Base-by-base conservation (phyloP, 1,140 invertebrate species). In the Nasonia vitripennis region DNA sequence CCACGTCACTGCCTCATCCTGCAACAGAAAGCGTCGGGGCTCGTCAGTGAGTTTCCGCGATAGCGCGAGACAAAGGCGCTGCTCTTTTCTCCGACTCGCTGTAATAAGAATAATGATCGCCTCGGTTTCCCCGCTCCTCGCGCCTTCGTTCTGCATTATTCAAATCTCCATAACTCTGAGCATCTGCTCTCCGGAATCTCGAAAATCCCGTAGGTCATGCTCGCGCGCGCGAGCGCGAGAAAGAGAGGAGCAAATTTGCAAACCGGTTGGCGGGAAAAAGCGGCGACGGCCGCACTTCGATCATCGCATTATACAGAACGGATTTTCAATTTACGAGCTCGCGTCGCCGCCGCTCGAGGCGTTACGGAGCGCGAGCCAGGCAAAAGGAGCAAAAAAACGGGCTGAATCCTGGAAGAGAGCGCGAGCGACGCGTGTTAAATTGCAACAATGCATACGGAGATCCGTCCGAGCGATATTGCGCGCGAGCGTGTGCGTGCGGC, bases 1-100 rank as follows among this genome's bases (percentile, higher is more conserved):
- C 87, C 89, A 89, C 81, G 83, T 93, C 92, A 93, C 86, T 89
- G 89, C 92, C 55, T 62, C 55, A 92, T 93, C 85, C 92, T 93
- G 89, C 70, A 93, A 93, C 89, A 91, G 83, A 89, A 89, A 78
- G 85, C 81, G 81, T 79, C 78, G 87, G 87, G 84, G 80, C 80
- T 14, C 17, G 55, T 10, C 34, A 37, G 4, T 6, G 34, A 37
- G 34, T 27, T 27, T 27, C 27, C 27, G 27, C 27, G 27, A 27
- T 27, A 27, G 27, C 27, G 1, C 27, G 34, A 37, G 34, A 89
- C 89, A 90, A 90, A 90, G 89, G 88, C 84, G 45, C 73, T 67
- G 62, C 77, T 55, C 62, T 75, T 41, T n/a, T 51, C 45, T 74
- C 37, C 48, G 3, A 37, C 34, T 37, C 34, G 34, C 27, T 27